Base-by-base conservation (phyloP, 2,797 vertebrate species). In the Podarcis siculus region DNA sequence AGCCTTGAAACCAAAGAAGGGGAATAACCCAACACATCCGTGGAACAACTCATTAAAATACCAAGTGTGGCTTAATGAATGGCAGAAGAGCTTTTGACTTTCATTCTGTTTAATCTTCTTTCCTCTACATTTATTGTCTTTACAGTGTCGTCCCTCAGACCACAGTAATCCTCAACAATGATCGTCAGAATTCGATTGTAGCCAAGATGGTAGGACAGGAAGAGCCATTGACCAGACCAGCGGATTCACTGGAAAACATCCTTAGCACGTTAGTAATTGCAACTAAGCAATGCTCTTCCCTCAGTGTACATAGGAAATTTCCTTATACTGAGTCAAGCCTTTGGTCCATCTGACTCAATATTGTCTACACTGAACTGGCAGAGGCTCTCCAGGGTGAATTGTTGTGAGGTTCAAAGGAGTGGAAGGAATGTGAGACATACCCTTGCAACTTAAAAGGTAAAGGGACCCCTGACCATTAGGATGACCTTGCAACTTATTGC, bases 131-230 rank as follows among this genome's bases (percentile, higher is more conserved):
- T 95, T 95, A 93, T 93, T 95, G 91, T 96, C 87, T 90, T 55
- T 87, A 79, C 93, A 99, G 99, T 80, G 98, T 99, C 94, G 99
- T 99, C 88, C 98, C 99, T 86, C 98, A 99, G 96, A 99, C 99
- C 90, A 99, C 99, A 30, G 98, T 99, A 86, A 99, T 99, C 85
- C 97, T 99, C 94, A 99, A 98, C 96, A 98, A 97, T 88, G 99
- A 99, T 92, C 96, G 97, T 69, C 96, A 97, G 73, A 97, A 94
- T 86, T 96, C 97, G 30, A 94, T 97, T 77, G 96, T 97, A 89
- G 97, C 97, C 96, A 99, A 99, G 97, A 95, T 95, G 95, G 92
- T 97, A 17, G 94, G 90, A 86, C 98, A 97, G 64, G 99, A 99
- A 91, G 99, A 99, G 87, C 96, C 97, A 0, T 55, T 97, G 90